Conservation (phyloP, 2,797 vertebrate species). For the Arrhamphus sclerolepis region DNA sequence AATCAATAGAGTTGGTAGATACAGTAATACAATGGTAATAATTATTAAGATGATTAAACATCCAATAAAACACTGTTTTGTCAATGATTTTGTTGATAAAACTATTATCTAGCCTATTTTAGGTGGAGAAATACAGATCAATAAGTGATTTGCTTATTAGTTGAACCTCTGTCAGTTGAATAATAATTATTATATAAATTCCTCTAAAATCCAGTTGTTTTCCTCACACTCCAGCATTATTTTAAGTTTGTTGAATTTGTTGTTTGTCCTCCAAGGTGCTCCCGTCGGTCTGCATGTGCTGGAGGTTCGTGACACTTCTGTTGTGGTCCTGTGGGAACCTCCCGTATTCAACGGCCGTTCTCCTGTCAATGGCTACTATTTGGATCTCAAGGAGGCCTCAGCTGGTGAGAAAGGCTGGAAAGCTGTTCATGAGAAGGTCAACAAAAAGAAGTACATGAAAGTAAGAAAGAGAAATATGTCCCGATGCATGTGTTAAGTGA, state of each 20-base stretch:
- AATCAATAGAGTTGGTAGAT: no score
- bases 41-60: no score
- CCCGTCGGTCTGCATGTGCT: slow-evolving; percentile 86
- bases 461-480: slow-evolving; percentile 67
- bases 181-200: no score
- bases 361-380: slow-evolving; percentile 89
- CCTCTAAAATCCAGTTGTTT: background rate
- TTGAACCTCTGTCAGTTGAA: no score
- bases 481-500: background rate
- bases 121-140: no score
- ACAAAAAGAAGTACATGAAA: slow-evolving; percentile 85
- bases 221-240: background rate
- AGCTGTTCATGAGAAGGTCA: slow-evolving; percentile 87
- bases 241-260: background rate
- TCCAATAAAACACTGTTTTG: no score
- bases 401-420: slow-evolving; percentile 86
- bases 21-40: no score
- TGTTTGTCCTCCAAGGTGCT: slow-evolving; percentile 74
- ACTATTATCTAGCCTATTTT: no score
- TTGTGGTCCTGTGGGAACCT: slow-evolving; percentile 91
- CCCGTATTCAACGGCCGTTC: slow-evolving; percentile 89
- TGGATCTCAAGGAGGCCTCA: slow-evolving; percentile 88
- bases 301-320: slow-evolving; percentile 90
- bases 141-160: no score
- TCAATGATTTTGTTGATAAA: no score